Evolutionary conservation across 2,888 invertebrate genomes (phyloP), one percentile per base, ranked within the genome.

Genomic region (Coenonympha arcania): DNA sequence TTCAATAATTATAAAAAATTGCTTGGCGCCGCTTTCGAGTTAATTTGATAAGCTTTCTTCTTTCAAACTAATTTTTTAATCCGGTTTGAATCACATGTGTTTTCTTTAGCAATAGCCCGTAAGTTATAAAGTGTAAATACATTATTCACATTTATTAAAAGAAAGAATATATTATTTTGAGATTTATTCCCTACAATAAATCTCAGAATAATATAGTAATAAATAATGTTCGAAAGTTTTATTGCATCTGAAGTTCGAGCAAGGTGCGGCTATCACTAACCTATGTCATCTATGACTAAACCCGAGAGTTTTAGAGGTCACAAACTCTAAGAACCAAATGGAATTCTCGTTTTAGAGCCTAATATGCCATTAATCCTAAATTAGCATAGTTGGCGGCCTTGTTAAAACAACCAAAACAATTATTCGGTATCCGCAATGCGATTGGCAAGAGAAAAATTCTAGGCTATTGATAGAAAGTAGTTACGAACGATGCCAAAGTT

Each of bases 361-460:
- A 19, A 33, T 11, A 24, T 11, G 18, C 16, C 41, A 31, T 6
- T 33, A 26, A 48, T 41, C 6, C 34, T 40, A 20, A 33, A 33
- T 40, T 13, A 31, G 18, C 40, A 22, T 22, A 26, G 19, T 11
- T 43, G 19, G n/a, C 33, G 52, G 47, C 52, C 55, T 60, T 57
- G 50, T 50, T 45, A 22, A 44, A 42, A 49, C 52, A 52, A 45
- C 45, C 28, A 37, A 53, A 50, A 53, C 40, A 51, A 50, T 50
- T 43, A 52, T n/a, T n/a, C 43, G 41, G 43, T 56, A 58, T 57
- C 62, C 60, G 60, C 61, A 63, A 53, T 62, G 60, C 59, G 59
- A 60, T 58, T 61, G 58, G 57, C 59, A 58, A 58, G 45, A 41
- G 50, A 50, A 48, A 52, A 50, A 39, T 52, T 53, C 22, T 53